Percentiles rank a stretch among this genome's conserved stretches.
phyloP scores from a whole-genome alignment of 2,113 vertebrate species.

The Dermatemys mawii region DNA sequence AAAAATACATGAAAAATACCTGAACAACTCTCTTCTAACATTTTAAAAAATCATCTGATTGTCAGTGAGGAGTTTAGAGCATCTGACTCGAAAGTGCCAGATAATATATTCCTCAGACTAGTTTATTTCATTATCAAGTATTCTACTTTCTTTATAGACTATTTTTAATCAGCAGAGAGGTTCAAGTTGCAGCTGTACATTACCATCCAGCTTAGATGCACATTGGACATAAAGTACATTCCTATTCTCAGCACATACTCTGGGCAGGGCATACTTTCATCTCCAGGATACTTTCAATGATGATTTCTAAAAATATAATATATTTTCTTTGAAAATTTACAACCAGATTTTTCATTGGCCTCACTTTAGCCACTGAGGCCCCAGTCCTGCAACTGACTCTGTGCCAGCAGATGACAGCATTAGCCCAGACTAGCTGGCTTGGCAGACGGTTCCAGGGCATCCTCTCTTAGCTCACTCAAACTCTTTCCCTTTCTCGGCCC shows the following conservation, averaged over 20 bases:
- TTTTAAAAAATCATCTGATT: not conserved
- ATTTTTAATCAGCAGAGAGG: not conserved
- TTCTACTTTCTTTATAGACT: not conserved
- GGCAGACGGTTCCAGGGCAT: not conserved
- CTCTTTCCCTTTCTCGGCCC: not conserved
- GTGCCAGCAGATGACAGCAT: not conserved
- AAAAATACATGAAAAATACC: not conserved
- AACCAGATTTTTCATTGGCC: not conserved
- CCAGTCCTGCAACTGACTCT: not conserved
- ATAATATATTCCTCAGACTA: not conserved
- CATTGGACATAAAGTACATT: not conserved
- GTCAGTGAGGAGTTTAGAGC: not conserved
- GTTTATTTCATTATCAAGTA: not conserved
- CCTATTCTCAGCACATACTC: not conserved
- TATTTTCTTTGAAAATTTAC: not conserved
- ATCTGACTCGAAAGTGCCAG: not conserved
- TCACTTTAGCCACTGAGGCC: not conserved
- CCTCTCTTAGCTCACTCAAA: not conserved
- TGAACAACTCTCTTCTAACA: not conserved
- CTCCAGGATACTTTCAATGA: not conserved
- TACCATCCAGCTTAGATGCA: not conserved
- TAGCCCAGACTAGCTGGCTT: not conserved
- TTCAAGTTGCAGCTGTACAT: not conserved
- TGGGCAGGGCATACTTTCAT: not conserved
- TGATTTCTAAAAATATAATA: not conserved